phyloP scores from a whole-genome alignment of 2,797 vertebrate species.

The Siniperca obscura region DNA sequence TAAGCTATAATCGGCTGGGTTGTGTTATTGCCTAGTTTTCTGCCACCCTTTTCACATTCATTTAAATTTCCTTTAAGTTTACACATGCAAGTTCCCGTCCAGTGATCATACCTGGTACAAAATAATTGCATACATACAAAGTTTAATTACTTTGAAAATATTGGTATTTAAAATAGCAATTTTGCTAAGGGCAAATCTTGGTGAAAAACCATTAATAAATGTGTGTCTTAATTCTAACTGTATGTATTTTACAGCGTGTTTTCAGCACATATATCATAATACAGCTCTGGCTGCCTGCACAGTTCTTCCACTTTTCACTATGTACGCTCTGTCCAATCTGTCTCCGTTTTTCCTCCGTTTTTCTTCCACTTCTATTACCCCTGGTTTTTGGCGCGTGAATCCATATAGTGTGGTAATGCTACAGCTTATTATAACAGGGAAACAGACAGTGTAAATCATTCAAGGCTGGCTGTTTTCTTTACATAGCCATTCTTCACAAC shows the following conservation, averaged over 20 bases:
- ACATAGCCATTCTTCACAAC: slow-evolving; percentile 69
- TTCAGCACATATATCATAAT: slow-evolving; percentile 49
- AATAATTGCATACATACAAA: not conserved
- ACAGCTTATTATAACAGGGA: slow-evolving; percentile 64
- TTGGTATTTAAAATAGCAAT: not conserved
- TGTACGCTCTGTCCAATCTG: slow-evolving; percentile 21
- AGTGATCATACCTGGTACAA: not conserved
- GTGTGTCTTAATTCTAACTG: slow-evolving; percentile 10
- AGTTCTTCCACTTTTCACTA: slow-evolving; percentile 3
- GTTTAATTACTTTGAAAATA: slow-evolving; percentile 26
- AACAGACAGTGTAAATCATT: slow-evolving; percentile 77
- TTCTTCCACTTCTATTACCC: slow-evolving; percentile 55
- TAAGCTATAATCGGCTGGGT: slow-evolving; percentile 5
- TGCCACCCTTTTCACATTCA: slow-evolving; percentile 20
- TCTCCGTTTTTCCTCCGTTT: slow-evolving; percentile 30
- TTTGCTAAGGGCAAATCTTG: not conserved
- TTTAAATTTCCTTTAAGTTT: slow-evolving; percentile 2
- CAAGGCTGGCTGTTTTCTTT: slow-evolving; percentile 71
- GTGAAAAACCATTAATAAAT: slow-evolving; percentile 11
- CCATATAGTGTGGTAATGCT: slow-evolving; percentile 63
- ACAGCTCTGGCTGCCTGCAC: slow-evolving; percentile 2
- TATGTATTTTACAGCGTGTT: slow-evolving; percentile 26
- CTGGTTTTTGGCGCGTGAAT: slow-evolving; percentile 61
- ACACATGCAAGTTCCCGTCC: not conserved
- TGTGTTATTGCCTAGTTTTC: slow-evolving; percentile 11